Evolutionary conservation across 2,797 vertebrate genomes (phyloP).

Genomic region (Pelobates cultripes): DNA sequence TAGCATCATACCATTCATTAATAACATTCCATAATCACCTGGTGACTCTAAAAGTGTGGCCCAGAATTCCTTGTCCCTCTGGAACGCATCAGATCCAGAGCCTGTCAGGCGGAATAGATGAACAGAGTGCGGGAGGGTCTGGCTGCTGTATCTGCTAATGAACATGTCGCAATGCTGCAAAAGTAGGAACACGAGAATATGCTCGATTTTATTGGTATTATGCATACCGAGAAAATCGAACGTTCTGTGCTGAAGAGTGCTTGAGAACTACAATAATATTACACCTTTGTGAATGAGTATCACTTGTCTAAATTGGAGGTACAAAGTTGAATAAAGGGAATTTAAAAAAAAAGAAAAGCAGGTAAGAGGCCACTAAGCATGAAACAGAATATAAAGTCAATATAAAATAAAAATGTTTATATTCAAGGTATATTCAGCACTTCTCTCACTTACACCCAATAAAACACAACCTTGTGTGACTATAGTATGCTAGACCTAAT

Average conservation of each 20-base stretch:
- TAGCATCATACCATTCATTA: not conserved
- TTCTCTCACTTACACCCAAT: too few relatives aligned
- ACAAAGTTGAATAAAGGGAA: too few relatives aligned
- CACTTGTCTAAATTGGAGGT: too few relatives aligned
- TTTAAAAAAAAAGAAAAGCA: too few relatives aligned
- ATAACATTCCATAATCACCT: constrained; percentile 64
- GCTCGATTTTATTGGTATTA: not conserved
- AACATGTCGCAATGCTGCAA: constrained; percentile 80
- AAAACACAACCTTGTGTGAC: too few relatives aligned
- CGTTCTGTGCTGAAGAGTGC: not conserved
- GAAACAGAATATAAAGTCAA: too few relatives aligned
- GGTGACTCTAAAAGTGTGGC: constrained; percentile 80
- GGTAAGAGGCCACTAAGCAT: too few relatives aligned
- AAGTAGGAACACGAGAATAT: not conserved
- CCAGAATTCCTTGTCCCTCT: constrained; percentile 78
- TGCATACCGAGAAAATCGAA: not conserved
- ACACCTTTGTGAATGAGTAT: too few relatives aligned
- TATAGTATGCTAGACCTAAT: too few relatives aligned
- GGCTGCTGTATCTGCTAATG: constrained; percentile 81
- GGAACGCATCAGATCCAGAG: constrained; percentile 67
- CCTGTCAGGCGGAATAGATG: constrained; percentile 77
- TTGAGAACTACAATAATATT: too few relatives aligned
- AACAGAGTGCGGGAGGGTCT: constrained; percentile 77
- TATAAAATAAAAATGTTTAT: too few relatives aligned
- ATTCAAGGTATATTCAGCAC: too few relatives aligned